Conservation (phyloP, 1,140 invertebrate genomes). For the Agrypnia vestita region DNA sequence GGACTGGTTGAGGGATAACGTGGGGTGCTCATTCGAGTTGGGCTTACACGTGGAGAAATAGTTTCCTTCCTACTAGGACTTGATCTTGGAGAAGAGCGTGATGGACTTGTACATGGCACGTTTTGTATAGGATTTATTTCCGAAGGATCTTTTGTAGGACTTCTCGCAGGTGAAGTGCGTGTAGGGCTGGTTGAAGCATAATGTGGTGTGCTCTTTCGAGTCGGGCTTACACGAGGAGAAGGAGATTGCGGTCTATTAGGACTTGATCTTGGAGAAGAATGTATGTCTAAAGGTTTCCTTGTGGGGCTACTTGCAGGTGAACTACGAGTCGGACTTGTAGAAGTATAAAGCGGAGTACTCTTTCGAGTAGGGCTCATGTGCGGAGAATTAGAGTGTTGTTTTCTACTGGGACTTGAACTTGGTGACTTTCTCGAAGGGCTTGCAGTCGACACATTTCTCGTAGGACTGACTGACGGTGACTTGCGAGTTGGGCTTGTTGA, state of each 20-base stretch:
- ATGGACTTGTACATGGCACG: conserved; percentile 57
- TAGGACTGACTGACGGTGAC: conserved; percentile 29
- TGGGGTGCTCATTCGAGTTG: not conserved
- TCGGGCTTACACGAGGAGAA: conserved; percentile 15
- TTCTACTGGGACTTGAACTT: not conserved
- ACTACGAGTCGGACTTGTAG: conserved; percentile 1
- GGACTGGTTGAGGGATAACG: not conserved
- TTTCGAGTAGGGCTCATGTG: not conserved
- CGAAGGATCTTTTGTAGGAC: conserved; percentile 47
- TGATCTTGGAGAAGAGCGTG: conserved; percentile 67
- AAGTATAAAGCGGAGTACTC: not conserved
- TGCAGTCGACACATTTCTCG: not conserved
- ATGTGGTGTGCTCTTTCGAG: conserved; percentile 21
- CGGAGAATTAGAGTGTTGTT: not conserved
- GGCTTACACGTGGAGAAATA: not conserved
- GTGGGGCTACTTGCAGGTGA: conserved; percentile 34
- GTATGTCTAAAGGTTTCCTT: not conserved
- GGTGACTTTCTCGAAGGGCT: no score
- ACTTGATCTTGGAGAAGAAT: no score
- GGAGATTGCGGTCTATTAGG: not conserved
- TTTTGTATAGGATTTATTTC: conserved; percentile 50
- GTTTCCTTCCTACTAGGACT: conserved; percentile 62
- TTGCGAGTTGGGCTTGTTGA: not conserved
- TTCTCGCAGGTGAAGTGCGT: conserved; percentile 17
- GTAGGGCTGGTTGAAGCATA: conserved; percentile 26